phyloP scores from a whole-genome alignment of 1,140 invertebrate genomes.

The Orchesella cincta region DNA sequence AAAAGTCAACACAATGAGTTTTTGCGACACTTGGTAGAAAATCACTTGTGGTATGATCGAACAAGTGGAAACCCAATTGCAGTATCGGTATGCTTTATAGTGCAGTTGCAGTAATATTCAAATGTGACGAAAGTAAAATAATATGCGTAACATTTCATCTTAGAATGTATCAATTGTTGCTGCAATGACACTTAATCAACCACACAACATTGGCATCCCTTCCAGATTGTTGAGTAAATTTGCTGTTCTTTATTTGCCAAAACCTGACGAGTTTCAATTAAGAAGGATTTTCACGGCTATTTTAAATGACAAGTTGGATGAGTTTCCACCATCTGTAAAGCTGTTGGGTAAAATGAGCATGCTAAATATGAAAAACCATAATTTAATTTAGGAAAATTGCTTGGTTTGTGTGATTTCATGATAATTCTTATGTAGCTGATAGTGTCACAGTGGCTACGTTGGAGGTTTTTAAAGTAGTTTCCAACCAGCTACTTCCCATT shows the following conservation, averaged over 20 bases:
- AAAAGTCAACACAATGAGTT: background rate
- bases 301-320: background rate
- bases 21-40: background rate
- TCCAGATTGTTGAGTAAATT: too few relatives aligned
- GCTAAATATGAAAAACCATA: background rate
- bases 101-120: background rate
- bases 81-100: background rate
- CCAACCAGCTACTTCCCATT: background rate
- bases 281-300: background rate
- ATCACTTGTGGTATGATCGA: background rate
- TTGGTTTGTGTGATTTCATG: background rate
- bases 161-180: background rate
- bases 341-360: background rate
- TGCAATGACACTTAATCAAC: background rate
- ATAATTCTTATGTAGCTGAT: background rate
- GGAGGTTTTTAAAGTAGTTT: background rate
- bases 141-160: background rate
- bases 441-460: background rate
- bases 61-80: background rate
- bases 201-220: background rate
- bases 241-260: background rate
- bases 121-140: background rate
- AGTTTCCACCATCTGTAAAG: background rate
- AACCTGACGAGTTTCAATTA: constrained; percentile 10
- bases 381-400: too few relatives aligned